Percentiles rank a stretch among this genome's conserved stretches.
Conservation (phyloP, 2,888 invertebrate genomes). For the Rhagonycha fulva region DNA sequence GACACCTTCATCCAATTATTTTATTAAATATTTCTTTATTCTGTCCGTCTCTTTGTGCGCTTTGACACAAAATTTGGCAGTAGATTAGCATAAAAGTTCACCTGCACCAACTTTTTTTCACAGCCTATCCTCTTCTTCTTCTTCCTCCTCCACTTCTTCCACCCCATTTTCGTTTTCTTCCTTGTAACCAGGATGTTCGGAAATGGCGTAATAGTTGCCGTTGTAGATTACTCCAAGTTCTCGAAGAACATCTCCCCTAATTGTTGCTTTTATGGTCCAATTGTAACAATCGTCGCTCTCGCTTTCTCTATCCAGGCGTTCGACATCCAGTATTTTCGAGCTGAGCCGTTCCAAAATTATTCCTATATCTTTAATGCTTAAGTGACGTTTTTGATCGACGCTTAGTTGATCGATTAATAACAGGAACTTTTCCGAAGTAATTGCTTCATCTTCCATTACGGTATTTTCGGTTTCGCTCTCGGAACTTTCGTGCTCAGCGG, state of each 20-base stretch:
- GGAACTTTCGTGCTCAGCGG: constrained; percentile 79
- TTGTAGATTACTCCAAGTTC: constrained; percentile 94
- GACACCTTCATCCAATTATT: constrained; percentile 41
- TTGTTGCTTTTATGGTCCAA: constrained; percentile 96
- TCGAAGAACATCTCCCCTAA: constrained; percentile 86
- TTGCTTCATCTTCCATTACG: constrained; percentile 87
- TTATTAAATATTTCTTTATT: constrained; percentile 17
- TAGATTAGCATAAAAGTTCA: constrained; percentile 30
- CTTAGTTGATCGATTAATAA: constrained; percentile 91
- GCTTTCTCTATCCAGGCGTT: constrained; percentile 87
- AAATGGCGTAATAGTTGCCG: constrained; percentile 93
- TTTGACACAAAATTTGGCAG: constrained; percentile 36
- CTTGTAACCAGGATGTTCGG: constrained; percentile 92
- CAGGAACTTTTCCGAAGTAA: constrained; percentile 90
- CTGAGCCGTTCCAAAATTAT: constrained; percentile 90
- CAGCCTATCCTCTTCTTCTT: constrained; percentile 71
- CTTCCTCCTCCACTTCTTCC: constrained; percentile 84
- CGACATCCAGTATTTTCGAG: constrained; percentile 92
- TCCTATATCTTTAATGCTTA: constrained; percentile 93
- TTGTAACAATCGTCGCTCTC: constrained; percentile 94
- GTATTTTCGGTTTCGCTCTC: constrained; percentile 94
- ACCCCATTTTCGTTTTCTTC: constrained; percentile 86
- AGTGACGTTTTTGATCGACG: constrained; percentile 88
- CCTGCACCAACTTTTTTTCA: constrained; percentile 40
- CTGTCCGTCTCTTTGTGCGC: constrained; percentile 40